Conservation (phyloP, 2,888 invertebrate species). For the Xylota sylvarum region DNA sequence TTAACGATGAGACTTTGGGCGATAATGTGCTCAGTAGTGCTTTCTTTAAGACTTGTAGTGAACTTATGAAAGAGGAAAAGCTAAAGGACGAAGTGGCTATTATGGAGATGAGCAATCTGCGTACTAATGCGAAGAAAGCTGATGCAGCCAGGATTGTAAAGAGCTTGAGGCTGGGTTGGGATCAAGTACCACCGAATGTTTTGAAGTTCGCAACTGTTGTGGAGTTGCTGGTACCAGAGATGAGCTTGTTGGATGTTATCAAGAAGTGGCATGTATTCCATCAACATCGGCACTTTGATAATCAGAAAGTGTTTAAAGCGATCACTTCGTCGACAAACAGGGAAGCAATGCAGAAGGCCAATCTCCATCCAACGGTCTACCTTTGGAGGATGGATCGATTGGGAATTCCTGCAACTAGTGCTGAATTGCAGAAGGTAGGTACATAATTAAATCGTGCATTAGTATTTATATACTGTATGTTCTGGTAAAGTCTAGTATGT, state of each 20-base stretch:
- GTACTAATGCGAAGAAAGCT: slow-evolving; percentile 75
- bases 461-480: too few relatives aligned
- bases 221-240: slow-evolving; percentile 79
- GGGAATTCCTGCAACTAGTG: slow-evolving; percentile 25
- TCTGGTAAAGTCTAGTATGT: too few relatives aligned
- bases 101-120: slow-evolving; percentile 79
- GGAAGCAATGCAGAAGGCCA: slow-evolving; percentile 76
- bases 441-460: too few relatives aligned
- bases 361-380: slow-evolving; percentile 80
- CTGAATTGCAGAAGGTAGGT: slow-evolving; percentile 42
- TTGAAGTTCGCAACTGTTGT: slow-evolving; percentile 77
- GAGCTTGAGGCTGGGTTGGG: slow-evolving; percentile 78
- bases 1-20: slow-evolving; percentile 77
- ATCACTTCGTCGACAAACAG: slow-evolving; percentile 77
- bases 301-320: slow-evolving; percentile 73
- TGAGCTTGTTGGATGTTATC: slow-evolving; percentile 80
- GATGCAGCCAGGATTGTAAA: slow-evolving; percentile 79
- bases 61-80: slow-evolving; percentile 71
- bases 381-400: slow-evolving; percentile 78
- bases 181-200: slow-evolving; percentile 81
- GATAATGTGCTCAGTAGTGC: slow-evolving; percentile 58
- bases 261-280: slow-evolving; percentile 79
- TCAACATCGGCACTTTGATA: slow-evolving; percentile 78
- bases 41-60: slow-evolving; percentile 78
- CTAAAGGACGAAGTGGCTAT: slow-evolving; percentile 48